phyloP scores from a whole-genome alignment of 2,797 vertebrate genomes.

The Momotus momota region DNA sequence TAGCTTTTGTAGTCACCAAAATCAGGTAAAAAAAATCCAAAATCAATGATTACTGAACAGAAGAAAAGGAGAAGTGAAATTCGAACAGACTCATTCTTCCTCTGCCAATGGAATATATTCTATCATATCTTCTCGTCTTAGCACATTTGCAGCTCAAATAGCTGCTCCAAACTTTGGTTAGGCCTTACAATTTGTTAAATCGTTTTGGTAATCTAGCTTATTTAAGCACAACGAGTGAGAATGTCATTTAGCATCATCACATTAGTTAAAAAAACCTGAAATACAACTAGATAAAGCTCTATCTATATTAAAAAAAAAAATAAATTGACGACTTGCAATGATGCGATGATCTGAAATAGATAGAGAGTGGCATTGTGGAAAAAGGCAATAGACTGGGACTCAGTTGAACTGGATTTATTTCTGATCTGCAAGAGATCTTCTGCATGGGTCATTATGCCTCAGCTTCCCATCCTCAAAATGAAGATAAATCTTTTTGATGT shows the following conservation, averaged over 20 bases:
- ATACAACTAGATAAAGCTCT: not conserved
- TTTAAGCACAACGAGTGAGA: not conserved
- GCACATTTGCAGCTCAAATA: not conserved
- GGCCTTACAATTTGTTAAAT: not conserved
- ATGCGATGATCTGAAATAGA: not conserved
- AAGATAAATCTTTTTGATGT: rapidly evolving
- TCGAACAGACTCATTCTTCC: not conserved
- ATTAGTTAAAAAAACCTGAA: not conserved
- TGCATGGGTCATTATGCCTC: rapidly evolving
- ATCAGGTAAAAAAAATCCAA: not conserved
- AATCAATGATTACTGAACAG: not conserved
- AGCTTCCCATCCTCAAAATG: not conserved
- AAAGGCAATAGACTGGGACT: not conserved
- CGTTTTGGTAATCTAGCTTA: not conserved
- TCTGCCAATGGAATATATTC: not conserved
- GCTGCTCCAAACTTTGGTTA: not conserved
- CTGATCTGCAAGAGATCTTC: not conserved
- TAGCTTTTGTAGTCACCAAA: not conserved
- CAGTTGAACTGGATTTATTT: not conserved
- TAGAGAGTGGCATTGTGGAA: not conserved
- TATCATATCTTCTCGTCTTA: not conserved
- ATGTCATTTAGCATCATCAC: not conserved
- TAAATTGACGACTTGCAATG: not conserved
- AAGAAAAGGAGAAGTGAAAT: not conserved
- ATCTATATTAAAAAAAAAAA: rapidly evolving